A percentile compares a stretch with the other conserved stretches of the same genome.
Evolutionary conservation across 2,797 vertebrate species (phyloP).

Genomic region (Xenops minutus): DNA sequence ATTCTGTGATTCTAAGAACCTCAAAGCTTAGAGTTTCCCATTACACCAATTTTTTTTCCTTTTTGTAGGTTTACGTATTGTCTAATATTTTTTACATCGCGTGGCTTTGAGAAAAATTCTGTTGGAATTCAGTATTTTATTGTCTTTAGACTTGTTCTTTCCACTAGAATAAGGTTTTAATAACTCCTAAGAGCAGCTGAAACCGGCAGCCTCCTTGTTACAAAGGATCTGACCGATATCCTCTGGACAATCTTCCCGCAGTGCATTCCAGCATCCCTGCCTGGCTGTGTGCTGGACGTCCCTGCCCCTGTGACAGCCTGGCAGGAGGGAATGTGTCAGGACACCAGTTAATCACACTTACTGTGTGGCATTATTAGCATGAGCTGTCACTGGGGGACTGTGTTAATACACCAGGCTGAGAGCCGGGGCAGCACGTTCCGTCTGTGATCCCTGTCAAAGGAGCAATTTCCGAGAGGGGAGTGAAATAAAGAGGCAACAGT

Average conservation of each 20-base stretch:
- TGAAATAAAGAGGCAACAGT: not conserved
- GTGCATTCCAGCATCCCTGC: not conserved
- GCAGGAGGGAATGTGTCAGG: not conserved
- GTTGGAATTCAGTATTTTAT: not conserved
- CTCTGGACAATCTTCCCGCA: not conserved
- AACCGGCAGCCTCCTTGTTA: not conserved
- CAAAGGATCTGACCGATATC: not conserved
- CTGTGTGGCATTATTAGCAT: not conserved
- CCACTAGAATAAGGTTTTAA: not conserved
- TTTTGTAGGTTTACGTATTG: not conserved
- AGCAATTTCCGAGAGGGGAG: not conserved
- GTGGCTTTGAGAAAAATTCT: not conserved
- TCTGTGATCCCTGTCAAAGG: not conserved
- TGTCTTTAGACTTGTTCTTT: not conserved
- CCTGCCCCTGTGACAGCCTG: not conserved
- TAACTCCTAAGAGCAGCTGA: not conserved
- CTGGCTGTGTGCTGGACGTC: not conserved
- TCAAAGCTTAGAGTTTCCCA: not conserved
- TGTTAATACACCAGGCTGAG: not conserved
- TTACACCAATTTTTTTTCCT: not conserved
- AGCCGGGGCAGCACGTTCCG: not conserved
- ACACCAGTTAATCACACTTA: not conserved
- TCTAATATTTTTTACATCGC: not conserved
- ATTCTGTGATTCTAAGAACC: not conserved
- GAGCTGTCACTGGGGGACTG: not conserved